Evolutionary conservation across 2,113 vertebrate species (phyloP).

Genomic region (Chitala chitala): DNA sequence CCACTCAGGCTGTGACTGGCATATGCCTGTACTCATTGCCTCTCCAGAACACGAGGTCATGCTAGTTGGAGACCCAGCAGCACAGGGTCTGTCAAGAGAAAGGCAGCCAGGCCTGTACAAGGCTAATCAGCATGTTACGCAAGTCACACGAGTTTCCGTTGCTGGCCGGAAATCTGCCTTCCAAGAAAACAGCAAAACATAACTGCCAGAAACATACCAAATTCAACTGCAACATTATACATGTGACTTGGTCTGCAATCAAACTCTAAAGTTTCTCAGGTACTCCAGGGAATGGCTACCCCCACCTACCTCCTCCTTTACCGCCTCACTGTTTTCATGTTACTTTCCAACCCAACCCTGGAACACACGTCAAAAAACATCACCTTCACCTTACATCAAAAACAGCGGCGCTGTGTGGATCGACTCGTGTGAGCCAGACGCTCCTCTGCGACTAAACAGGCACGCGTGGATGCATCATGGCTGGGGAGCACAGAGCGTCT

Average conservation of each 20-base stretch:
- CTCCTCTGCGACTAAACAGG: neutral
- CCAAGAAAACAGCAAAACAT: too few relatives aligned
- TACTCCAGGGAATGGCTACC: too few relatives aligned
- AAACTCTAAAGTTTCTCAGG: too few relatives aligned
- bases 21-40: neutral
- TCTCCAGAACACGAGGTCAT: neutral
- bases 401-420: too few relatives aligned
- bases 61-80: conserved; percentile 18
- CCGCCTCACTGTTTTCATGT: too few relatives aligned
- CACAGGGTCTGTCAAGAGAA: conserved; percentile 27
- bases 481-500: neutral
- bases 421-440: neutral
- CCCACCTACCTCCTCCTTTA: too few relatives aligned
- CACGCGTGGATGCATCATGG: neutral
- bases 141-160: conserved; percentile 26
- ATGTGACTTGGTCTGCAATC: too few relatives aligned
- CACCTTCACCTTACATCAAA: neutral
- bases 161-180: neutral
- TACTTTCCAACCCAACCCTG: too few relatives aligned
- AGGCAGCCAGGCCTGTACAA: conserved; percentile 13
- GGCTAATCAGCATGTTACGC: conserved; percentile 44
- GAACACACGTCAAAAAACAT: neutral
- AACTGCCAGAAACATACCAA: too few relatives aligned
- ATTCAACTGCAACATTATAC: too few relatives aligned
- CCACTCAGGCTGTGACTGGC: neutral